Conservation (phyloP, 2,888 invertebrate species). For the Plagodis dolabraria region DNA sequence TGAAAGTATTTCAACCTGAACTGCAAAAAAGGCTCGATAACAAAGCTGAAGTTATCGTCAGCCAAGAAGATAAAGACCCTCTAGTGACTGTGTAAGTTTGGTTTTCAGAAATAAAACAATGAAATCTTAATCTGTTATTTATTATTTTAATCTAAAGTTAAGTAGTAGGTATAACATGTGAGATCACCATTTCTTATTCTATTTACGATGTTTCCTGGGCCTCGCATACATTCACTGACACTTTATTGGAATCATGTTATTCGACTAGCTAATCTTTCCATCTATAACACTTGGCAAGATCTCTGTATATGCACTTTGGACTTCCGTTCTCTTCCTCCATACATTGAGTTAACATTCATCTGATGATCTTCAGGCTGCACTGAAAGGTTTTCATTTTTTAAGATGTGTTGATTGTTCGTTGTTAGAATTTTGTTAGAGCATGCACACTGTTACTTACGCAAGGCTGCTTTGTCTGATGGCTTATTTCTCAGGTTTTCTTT, state of each 20-base stretch:
- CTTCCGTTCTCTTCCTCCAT: slow-evolving; percentile 65
- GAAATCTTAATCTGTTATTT: slow-evolving; percentile 36
- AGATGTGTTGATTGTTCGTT: slow-evolving; percentile 52
- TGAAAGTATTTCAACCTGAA: slow-evolving; percentile 83
- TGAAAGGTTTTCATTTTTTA: slow-evolving; percentile 77
- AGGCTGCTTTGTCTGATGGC: slow-evolving; percentile 63
- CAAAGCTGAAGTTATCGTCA: slow-evolving; percentile 87
- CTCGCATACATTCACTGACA: slow-evolving; percentile 39
- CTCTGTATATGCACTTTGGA: slow-evolving; percentile 62
- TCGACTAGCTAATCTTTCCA: slow-evolving; percentile 48
- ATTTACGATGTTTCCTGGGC: slow-evolving; percentile 29
- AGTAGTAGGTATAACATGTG: slow-evolving; percentile 53
- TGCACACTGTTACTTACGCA: slow-evolving; percentile 80
- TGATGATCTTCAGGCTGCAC: slow-evolving; percentile 73
- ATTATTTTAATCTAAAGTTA: slow-evolving; percentile 39
- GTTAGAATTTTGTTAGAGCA: slow-evolving; percentile 67
- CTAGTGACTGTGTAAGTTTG: slow-evolving; percentile 86
- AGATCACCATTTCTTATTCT: slow-evolving; percentile 73
- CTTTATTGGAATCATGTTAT: slow-evolving; percentile 36
- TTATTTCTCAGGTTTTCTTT: slow-evolving; percentile 61
- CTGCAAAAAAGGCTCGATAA: slow-evolving; percentile 69
- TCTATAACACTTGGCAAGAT: slow-evolving; percentile 76
- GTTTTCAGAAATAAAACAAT: slow-evolving; percentile 28
- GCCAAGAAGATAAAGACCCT: slow-evolving; percentile 91
- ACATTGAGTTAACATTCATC: slow-evolving; percentile 58